These are phyloP conservation scores for Tetragonula carbonaria DNA, from an alignment of 2,888 invertebrate species.

Conservation along the genomic window DNA sequence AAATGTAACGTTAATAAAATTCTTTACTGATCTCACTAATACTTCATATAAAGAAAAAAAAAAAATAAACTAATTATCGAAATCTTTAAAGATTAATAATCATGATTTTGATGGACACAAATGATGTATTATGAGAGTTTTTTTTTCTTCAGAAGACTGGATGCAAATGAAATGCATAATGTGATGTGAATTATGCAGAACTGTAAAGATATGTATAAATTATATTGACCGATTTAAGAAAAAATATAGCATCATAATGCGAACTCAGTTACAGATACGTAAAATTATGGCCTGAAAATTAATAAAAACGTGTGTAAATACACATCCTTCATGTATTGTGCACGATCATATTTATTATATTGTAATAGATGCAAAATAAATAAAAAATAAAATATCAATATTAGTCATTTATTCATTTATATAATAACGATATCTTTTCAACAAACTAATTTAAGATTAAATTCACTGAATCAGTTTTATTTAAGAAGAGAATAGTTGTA, in stretches of 20 bases:
- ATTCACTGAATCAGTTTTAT: neutral
- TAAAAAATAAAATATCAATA: conserved; percentile 68
- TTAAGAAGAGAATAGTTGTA: conserved; percentile 3
- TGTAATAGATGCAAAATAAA: conserved; percentile 81
- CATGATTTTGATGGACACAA: conserved; percentile 63
- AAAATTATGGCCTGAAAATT: conserved; percentile 80
- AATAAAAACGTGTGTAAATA: conserved; percentile 80
- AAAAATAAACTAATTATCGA: conserved; percentile 63
- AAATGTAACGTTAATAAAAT: conserved; percentile 81
- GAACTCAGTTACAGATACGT: conserved; percentile 77
- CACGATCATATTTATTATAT: conserved; percentile 82
- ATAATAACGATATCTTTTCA: neutral
- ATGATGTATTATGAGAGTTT: conserved; percentile 70
- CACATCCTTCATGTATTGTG: conserved; percentile 80
- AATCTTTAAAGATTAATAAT: conserved; percentile 65
- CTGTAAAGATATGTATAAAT: conserved; percentile 80
- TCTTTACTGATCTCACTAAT: conserved; percentile 82
- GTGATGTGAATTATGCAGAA: conserved; percentile 75
- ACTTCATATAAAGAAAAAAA: conserved; percentile 56
- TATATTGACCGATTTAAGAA: conserved; percentile 65
- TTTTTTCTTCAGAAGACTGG: conserved; percentile 75
- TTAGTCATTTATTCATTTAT: conserved; percentile 35
- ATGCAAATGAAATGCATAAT: conserved; percentile 74
- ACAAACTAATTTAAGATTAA: neutral
- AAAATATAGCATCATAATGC: conserved; percentile 65